Conservation (phyloP, 2,888 invertebrate genomes). For the Drosophila histrio region DNA sequence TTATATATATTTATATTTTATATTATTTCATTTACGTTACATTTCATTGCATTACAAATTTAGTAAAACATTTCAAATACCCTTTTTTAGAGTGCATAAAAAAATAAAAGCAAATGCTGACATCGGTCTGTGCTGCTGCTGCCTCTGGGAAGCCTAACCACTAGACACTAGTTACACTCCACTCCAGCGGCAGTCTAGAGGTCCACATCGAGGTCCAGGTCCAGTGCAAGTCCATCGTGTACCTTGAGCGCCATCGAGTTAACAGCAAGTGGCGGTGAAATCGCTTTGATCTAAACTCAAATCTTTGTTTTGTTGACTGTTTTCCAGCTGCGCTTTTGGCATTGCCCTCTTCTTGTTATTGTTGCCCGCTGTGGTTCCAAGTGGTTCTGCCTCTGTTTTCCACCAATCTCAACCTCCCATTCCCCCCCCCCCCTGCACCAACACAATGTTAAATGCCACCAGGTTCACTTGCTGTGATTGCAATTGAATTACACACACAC, state of each 20-base stretch:
- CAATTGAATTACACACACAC: constrained; percentile 65
- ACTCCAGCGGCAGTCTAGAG: constrained; percentile 17
- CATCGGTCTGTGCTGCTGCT: constrained; percentile 26
- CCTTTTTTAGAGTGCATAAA: constrained; percentile 3
- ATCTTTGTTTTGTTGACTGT: constrained; percentile 71
- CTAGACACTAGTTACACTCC: constrained; percentile 50
- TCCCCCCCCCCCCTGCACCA: constrained; percentile 17
- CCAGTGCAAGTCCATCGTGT: constrained; percentile 60
- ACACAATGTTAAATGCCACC: constrained; percentile 66
- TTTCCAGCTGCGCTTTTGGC: constrained; percentile 69
- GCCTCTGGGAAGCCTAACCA: constrained; percentile 46
- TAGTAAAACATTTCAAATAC: background rate
- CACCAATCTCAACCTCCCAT: constrained; percentile 5
- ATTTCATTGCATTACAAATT: background rate
- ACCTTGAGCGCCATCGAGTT: constrained; percentile 77
- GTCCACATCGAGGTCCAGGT: constrained; percentile 35
- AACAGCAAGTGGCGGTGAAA: constrained; percentile 75
- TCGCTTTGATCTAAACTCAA: constrained; percentile 77
- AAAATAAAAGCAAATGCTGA: constrained; percentile 47
- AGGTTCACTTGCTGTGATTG: constrained; percentile 77
- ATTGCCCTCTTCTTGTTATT: constrained; percentile 61
- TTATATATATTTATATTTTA: no score
- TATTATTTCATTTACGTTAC: no score
- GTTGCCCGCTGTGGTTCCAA: constrained; percentile 47
- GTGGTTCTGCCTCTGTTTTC: constrained; percentile 46